These are phyloP conservation scores for Capitulum mitella DNA, from an alignment of 2,888 invertebrate genomes.

Conservation along the genomic window DNA sequence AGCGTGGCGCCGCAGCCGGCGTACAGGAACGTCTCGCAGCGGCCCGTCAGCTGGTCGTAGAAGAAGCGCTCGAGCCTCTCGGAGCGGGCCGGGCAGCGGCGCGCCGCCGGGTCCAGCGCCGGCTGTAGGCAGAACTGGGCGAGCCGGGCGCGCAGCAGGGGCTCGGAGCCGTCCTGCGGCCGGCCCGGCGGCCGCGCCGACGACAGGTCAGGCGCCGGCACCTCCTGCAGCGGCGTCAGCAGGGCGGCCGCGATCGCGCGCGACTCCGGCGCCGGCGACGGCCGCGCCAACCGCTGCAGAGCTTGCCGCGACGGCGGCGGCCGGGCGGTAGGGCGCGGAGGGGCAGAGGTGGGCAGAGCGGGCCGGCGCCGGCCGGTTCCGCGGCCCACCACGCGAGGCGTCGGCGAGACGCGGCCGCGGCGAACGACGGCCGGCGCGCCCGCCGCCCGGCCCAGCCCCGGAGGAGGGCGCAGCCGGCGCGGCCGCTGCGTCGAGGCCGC, in stretches of 20 bases:
- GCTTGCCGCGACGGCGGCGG: no score
- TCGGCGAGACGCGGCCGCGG: no score
- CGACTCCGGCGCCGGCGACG: no score
- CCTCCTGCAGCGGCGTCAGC: constrained; percentile 1
- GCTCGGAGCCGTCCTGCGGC: no score
- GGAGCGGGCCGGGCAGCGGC: not conserved
- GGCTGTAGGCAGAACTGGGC: not conserved
- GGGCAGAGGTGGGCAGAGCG: not conserved
- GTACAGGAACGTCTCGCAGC: constrained; percentile 35
- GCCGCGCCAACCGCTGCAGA: not conserved
- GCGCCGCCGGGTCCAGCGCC: not conserved
- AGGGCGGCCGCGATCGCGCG: not conserved
- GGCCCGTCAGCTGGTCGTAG: constrained; percentile 40
- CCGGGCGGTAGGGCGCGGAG: no score
- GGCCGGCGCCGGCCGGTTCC: no score
- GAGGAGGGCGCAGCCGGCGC: no score
- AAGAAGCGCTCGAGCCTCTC: constrained; percentile 39
- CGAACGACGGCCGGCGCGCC: not conserved
- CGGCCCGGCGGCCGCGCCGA: not conserved
- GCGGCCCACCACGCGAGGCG: no score
- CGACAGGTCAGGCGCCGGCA: constrained; percentile 29
- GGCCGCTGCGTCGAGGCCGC: not conserved
- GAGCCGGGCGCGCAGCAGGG: not conserved
- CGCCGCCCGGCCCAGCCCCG: not conserved
- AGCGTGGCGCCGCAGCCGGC: constrained; percentile 27